phyloP scores from a whole-genome alignment of 2,113 vertebrate species.

The Psittacus erithacus region DNA sequence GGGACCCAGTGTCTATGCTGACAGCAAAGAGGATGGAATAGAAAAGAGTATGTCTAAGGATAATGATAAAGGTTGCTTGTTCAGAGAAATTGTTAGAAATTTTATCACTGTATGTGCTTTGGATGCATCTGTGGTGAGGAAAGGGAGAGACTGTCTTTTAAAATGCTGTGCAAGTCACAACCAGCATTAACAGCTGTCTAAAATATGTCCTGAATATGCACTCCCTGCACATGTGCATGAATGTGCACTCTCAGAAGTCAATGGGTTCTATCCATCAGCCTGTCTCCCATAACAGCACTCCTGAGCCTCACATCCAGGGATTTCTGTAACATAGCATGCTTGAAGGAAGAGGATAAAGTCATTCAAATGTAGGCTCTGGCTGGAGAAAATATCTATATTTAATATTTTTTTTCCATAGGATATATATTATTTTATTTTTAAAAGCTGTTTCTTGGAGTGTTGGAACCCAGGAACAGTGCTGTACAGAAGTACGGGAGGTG shows the following conservation, averaged over 20 bases:
- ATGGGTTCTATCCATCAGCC: neutral
- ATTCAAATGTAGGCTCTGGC: neutral
- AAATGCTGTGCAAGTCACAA: neutral
- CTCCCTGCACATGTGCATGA: neutral
- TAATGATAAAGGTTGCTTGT: neutral
- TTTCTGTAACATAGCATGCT: neutral
- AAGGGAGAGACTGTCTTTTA: neutral
- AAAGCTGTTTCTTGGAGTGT: neutral
- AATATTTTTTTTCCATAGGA: neutral
- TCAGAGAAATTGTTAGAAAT: neutral
- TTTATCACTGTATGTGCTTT: neutral
- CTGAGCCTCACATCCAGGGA: neutral
- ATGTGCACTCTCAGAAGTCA: neutral
- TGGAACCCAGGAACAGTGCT: neutral
- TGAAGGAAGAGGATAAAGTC: neutral
- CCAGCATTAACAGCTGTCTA: neutral
- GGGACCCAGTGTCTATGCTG: fast-evolving
- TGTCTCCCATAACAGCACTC: fast-evolving
- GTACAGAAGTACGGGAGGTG: neutral
- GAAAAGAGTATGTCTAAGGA: neutral
- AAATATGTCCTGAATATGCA: neutral
- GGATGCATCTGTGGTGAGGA: neutral
- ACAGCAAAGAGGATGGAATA: neutral
- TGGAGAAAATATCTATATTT: neutral
- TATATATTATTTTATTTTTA: neutral